Percentiles rank a stretch among this genome's conserved stretches.
phyloP scores from a whole-genome alignment of 1,140 invertebrate genomes.

The Lamellibrachia luymesi region DNA sequence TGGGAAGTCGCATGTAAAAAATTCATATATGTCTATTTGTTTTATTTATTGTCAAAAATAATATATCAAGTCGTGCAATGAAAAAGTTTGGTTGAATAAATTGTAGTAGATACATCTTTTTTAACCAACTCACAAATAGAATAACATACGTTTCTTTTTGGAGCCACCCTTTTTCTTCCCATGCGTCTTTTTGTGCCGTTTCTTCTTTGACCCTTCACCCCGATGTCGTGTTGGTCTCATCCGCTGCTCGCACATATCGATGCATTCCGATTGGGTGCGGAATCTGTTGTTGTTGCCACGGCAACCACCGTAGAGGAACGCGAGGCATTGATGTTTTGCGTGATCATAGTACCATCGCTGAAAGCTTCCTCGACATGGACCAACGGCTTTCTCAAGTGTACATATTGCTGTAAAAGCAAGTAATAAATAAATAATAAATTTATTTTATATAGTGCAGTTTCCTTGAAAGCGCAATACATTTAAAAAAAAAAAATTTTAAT shows the following conservation, averaged over 20 bases:
- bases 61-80: too few species aligned
- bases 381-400: slow-evolving; percentile 69
- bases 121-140: neutral
- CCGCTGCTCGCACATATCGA: slow-evolving; percentile 20
- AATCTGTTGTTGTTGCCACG: slow-evolving; percentile 50
- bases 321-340: slow-evolving; percentile 70
- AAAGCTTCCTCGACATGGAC: slow-evolving; percentile 80
- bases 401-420: slow-evolving; percentile 65
- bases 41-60: too few species aligned
- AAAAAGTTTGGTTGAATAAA: too few species aligned
- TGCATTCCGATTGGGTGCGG: slow-evolving; percentile 19
- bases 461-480: too few species aligned
- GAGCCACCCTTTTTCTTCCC: neutral
- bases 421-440: neutral
- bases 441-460: too few species aligned
- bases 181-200: neutral
- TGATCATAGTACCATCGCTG: slow-evolving; percentile 80
- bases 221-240: slow-evolving; percentile 4
- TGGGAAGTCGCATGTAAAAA: neutral
- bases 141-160: neutral
- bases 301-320: slow-evolving; percentile 86
- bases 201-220: neutral
- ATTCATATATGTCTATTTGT: neutral
- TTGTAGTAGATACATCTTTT: too few species aligned
- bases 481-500: too few species aligned